Conservation (phyloP, 2,113 vertebrate species). For the Triplophysa siluroides region DNA sequence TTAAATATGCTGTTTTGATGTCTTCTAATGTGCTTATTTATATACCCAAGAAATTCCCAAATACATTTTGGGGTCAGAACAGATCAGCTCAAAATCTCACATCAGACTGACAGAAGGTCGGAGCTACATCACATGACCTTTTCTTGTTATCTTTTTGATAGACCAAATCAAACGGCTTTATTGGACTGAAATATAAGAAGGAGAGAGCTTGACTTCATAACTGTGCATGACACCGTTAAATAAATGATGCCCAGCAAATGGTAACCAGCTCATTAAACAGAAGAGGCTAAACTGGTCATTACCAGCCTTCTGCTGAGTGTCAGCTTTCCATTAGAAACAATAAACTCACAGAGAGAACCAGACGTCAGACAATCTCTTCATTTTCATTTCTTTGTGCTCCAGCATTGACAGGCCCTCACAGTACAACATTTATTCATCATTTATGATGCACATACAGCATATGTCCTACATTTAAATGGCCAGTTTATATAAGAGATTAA, state of each 20-base stretch:
- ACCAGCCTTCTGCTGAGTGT: slow-evolving; percentile 12
- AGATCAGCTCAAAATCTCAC: too few relatives aligned
- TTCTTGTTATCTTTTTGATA: neutral
- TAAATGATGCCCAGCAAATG: slow-evolving; percentile 23
- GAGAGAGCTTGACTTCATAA: neutral
- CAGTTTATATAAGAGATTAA: neutral
- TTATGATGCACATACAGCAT: slow-evolving; percentile 4
- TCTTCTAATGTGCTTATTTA: too few relatives aligned
- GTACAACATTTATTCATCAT: slow-evolving; percentile 18
- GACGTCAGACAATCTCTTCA: neutral
- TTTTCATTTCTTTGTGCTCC: neutral
- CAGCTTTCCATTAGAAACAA: slow-evolving; percentile 1
- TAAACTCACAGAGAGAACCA: neutral
- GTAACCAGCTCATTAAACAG: slow-evolving; percentile 23
- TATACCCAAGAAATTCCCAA: too few relatives aligned
- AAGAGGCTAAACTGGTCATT: slow-evolving; percentile 17
- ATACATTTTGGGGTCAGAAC: too few relatives aligned
- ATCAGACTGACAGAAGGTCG: neutral
- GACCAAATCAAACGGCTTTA: neutral
- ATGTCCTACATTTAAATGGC: neutral
- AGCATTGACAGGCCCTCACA: neutral
- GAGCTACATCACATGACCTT: neutral
- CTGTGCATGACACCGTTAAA: slow-evolving; percentile 2
- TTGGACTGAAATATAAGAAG: neutral
- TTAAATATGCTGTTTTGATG: too few relatives aligned